Evolutionary conservation across 2,797 vertebrate genomes (phyloP), one percentile per base, ranked within the genome.

Genomic region (Australoheros facetus): DNA sequence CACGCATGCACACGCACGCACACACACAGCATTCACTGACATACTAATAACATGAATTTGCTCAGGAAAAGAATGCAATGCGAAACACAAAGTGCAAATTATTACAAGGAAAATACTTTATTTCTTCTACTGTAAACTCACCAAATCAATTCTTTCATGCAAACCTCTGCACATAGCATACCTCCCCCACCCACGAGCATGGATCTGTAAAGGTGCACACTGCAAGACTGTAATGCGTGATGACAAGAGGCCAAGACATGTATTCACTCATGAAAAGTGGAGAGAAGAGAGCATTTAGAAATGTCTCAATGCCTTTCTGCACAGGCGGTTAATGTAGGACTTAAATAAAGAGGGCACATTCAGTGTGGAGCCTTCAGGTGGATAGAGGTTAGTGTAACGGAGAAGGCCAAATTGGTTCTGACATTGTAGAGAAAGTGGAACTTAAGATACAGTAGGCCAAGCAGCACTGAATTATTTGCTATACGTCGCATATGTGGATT

Each of bases 301-400:
- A 80, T 17, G 83, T 88, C 82, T 86, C 58, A 51, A 11, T 59
- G 83, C 57, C 42, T 80, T 56, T 32, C 23, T 75, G 75, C 77
- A 45, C 75, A 74, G 71, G 39, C 55, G 6, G 30, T 48, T 78
- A n/a, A 7, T 42, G 79, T 54, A 71, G 6, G 60, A 74, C 64
- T 69, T 79, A 86, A 90, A 56, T 28, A 66, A 73, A 75, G 80
- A 59, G n/a, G 80, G 84, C 89, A 83, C 28, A 45, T 77, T 60
- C 81, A 73, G 66, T 42, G 81, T 85, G 81, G 30, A 57, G 37
- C 80, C 39, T 70, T 88, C 89, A 88, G 83, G 57, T 34, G 19
- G 30, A 71, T 73, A 72, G 70, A 79, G 79, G 86, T 72, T 53
- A 72, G 71, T 62, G 77, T 19, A 71, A 83, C 12, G 5, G 73